phyloP scores from a whole-genome alignment of 2,888 invertebrate genomes.

The Drosophila borborema region DNA sequence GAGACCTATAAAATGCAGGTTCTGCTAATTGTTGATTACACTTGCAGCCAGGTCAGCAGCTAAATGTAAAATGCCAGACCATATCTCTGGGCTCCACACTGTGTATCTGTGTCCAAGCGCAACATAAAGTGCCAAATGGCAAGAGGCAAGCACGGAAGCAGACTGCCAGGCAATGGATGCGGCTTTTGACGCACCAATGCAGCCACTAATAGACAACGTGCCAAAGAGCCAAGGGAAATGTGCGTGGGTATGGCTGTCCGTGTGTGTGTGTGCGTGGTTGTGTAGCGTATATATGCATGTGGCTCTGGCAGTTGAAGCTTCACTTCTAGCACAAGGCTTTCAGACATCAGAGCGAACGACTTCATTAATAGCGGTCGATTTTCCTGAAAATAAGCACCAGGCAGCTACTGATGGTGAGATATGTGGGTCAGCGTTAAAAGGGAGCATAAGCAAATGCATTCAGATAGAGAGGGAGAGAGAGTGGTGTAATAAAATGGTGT shows the following conservation, averaged over 20 bases:
- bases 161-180: constrained; percentile 15
- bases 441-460: neutral
- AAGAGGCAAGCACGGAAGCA: neutral
- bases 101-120: constrained; percentile 4
- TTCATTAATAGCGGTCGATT: constrained; percentile 41
- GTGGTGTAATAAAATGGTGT: too few species aligned
- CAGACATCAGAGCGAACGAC: constrained; percentile 17
- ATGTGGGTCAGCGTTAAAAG: constrained; percentile 31
- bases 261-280: neutral
- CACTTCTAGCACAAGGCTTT: constrained; percentile 23
- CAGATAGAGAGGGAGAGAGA: too few species aligned
- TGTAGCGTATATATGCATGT: neutral
- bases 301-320: constrained; percentile 1
- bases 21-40: constrained; percentile 16
- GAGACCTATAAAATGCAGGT: neutral
- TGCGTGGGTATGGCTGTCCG: neutral
- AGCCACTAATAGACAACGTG: constrained; percentile 50
- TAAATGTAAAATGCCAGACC: constrained; percentile 4
- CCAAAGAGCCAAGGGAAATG: constrained; percentile 15
- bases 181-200: constrained; percentile 25
- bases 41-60: constrained; percentile 3
- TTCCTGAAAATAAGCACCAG: constrained; percentile 18
- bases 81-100: neutral
- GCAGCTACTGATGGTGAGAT: neutral
- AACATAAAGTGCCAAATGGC: constrained; percentile 6